Evolutionary conservation across 1,140 invertebrate species (phyloP).

Genomic region (Sitobion miscanthi): DNA sequence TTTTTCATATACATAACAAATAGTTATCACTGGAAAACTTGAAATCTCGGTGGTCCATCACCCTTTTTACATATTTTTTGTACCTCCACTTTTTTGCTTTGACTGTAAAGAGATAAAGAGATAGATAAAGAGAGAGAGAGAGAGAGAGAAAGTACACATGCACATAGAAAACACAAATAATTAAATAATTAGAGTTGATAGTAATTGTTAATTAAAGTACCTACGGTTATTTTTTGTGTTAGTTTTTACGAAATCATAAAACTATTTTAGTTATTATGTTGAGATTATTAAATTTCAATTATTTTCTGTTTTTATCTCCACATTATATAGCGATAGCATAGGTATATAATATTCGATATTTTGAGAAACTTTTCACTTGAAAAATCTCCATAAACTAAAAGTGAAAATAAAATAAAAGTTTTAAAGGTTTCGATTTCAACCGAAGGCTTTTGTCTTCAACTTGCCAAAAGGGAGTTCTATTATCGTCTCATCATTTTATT

Average conservation of each 20-base stretch:
- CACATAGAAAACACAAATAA: background rate
- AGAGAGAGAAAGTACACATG: no score
- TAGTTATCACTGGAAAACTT: background rate
- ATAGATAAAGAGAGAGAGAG: no score
- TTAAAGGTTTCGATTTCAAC: conserved; percentile 40
- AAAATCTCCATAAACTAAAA: conserved; percentile 36
- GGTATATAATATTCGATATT: background rate
- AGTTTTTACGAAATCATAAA: background rate
- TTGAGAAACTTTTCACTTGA: conserved; percentile 1
- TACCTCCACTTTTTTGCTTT: background rate
- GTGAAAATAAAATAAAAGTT: conserved; percentile 48
- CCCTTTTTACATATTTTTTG: background rate
- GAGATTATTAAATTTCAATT: background rate
- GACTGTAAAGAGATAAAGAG: no score
- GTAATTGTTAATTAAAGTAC: background rate
- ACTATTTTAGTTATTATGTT: background rate
- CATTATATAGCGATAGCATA: background rate
- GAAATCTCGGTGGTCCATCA: background rate
- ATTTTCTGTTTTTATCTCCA: background rate
- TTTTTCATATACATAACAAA: background rate
- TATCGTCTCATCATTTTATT: conserved; percentile 55
- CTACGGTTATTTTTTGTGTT: background rate
- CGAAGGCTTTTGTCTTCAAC: conserved; percentile 36
- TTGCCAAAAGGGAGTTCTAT: conserved; percentile 32
- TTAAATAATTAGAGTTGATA: background rate